Percentiles rank a stretch among this genome's conserved stretches.
phyloP scores from a whole-genome alignment of 2,888 invertebrate genomes.

The Corbicula japonica region DNA sequence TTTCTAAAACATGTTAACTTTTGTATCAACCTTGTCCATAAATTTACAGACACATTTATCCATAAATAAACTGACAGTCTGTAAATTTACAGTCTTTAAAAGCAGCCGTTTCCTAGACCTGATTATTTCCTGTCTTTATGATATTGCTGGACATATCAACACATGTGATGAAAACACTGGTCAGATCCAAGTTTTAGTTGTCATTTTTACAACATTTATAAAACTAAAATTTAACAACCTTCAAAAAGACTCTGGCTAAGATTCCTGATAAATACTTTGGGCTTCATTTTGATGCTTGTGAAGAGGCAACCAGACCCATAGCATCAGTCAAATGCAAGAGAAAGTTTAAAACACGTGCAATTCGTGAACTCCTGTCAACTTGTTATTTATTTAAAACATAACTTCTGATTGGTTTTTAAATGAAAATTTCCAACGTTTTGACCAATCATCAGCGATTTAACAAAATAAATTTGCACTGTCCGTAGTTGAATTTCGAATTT shows the following conservation, averaged over 20 bases:
- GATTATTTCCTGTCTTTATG: too few relatives aligned
- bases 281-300: conserved; percentile 42
- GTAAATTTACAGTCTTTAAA: too few relatives aligned
- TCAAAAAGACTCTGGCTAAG: conserved; percentile 24
- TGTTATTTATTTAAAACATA: conserved; percentile 17
- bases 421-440: conserved; percentile 34
- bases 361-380: conserved; percentile 35
- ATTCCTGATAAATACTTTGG: conserved; percentile 53
- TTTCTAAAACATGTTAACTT: too few relatives aligned
- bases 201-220: too few relatives aligned
- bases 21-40: too few relatives aligned
- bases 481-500: background rate
- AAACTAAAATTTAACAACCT: conserved; percentile 28
- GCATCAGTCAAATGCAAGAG: background rate
- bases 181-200: too few relatives aligned
- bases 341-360: conserved; percentile 43
- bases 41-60: too few relatives aligned
- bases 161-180: too few relatives aligned
- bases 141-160: too few relatives aligned
- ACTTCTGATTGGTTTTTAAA: conserved; percentile 53
- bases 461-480: background rate
- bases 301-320: background rate
- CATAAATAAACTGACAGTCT: too few relatives aligned
- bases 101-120: too few relatives aligned
- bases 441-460: conserved; percentile 56